A percentile compares a stretch with the other conserved stretches of the same genome.
Conservation (phyloP, 2,797 vertebrate species). For the Syncerus caffer region DNA sequence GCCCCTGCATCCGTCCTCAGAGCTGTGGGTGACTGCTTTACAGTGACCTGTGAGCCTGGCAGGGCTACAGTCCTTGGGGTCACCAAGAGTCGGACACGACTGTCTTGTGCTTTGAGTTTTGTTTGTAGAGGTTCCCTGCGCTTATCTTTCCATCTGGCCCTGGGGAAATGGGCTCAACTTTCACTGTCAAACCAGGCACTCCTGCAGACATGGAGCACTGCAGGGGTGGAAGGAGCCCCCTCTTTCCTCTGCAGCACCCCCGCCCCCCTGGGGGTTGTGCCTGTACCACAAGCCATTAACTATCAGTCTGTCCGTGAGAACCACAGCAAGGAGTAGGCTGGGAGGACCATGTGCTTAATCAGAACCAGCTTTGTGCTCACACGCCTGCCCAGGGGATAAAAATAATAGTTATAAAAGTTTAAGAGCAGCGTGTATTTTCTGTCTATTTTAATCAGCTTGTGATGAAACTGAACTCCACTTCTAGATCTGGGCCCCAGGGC, state of each 20-base stretch:
- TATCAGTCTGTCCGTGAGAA: conserved; percentile 48
- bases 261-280: background rate
- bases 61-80: background rate
- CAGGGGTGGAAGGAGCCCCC: background rate
- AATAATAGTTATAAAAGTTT: conserved; percentile 73
- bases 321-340: background rate
- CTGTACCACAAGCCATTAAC: background rate
- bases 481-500: conserved; percentile 51
- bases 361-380: conserved; percentile 67
- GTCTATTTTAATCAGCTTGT: conserved; percentile 72
- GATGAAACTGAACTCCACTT: conserved; percentile 66
- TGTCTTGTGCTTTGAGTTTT: background rate
- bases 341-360: conserved; percentile 53
- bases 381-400: conserved; percentile 64
- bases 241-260: background rate
- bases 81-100: background rate
- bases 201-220: background rate
- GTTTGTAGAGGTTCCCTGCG: background rate
- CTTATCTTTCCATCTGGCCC: conserved; percentile 18
- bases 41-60: background rate
- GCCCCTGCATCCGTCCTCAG: background rate
- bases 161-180: background rate
- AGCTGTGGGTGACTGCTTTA: background rate
- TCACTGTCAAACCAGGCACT: conserved; percentile 38
- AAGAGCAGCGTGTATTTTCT: conserved; percentile 61